Conservation (phyloP, 1,140 invertebrate species). For the Eubasilissa regina region DNA sequence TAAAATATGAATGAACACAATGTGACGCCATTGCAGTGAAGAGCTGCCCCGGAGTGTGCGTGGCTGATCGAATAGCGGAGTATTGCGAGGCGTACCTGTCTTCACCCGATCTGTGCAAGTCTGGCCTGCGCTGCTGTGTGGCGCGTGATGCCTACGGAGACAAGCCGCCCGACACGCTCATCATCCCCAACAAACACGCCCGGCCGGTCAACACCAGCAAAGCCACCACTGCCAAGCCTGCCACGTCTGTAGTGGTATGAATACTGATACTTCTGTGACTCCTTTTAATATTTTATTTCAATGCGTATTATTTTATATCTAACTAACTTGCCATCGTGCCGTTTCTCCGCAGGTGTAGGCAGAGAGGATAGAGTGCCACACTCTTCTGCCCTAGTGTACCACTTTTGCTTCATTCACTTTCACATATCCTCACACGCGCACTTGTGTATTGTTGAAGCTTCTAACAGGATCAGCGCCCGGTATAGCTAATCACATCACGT, state of each 20-base stretch:
- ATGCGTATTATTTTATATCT: background rate
- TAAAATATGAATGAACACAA: no score
- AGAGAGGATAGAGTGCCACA: no score
- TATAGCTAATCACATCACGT: no score
- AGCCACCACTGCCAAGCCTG: slow-evolving; percentile 65
- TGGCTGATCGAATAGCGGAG: slow-evolving; percentile 83
- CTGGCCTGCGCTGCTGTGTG: slow-evolving; percentile 83
- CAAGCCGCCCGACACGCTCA: slow-evolving; percentile 79
- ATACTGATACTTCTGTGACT: background rate
- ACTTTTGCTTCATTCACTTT: no score
- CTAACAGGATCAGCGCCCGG: no score
- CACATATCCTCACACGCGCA: no score
- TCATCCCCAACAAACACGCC: slow-evolving; percentile 74
- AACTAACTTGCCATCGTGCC: background rate
- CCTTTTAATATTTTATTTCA: background rate
- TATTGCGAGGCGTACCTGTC: slow-evolving; percentile 90
- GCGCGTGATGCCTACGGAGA: slow-evolving; percentile 81
- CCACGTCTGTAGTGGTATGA: slow-evolving; percentile 57
- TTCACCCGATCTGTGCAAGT: slow-evolving; percentile 79
- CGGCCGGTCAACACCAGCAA: slow-evolving; percentile 58
- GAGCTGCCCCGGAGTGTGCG: slow-evolving; percentile 86
- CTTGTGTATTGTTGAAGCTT: no score
- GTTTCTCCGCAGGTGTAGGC: no score
- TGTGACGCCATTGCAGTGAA: slow-evolving; percentile 68
- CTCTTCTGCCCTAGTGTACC: no score